Base-by-base conservation (phyloP, 2,888 invertebrate genomes). In the Baccha elongata region DNA sequence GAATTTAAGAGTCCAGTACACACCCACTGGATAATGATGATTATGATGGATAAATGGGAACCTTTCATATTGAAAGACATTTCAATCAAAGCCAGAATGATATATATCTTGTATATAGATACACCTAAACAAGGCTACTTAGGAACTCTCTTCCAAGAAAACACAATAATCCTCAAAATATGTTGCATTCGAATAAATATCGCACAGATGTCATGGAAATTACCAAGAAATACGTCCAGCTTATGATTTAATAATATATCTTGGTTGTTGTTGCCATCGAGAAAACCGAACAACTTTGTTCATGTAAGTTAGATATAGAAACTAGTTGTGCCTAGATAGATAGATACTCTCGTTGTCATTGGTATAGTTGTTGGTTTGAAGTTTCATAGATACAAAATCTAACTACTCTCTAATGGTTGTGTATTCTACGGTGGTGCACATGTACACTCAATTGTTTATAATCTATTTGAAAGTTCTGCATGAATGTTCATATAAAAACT, bases 401-500 rank as follows among this genome's bases (percentile, higher is more conserved):
- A 46, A 71, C 71, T 55, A 52, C 42, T 53, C 58, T 55, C n/a
- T n/a, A 73, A 67, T 48, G 40, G 48, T n/a, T n/a, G n/a, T 72
- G 48, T n/a, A 23, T 21, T n/a, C 37, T 7, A 15, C 37, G 40
- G 23, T 35, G 35, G 35, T 21, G 67, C 52, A 79, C 60, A 72
- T 37, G 44, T 58, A 40, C 40, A 60, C 68, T 64, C 81, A 83
- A 83, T 83, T 76, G 76, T 76, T 72, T 46, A 71, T 76, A 76
- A 83, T 83, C 81, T 62, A 76, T 76, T 83, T 67, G 81, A 83
- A 72, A 83, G 81, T 83, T 83, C 71, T 75, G 42, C 35, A 48
- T 48, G 37, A 37, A 53, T 68, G 69, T 67, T 13, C 35, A 11
- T 19, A 32, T 5, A 55, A 50, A 5, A 4, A 5, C 1, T 32